Conservation (phyloP, 1,140 invertebrate species). For the Orchesella cincta region DNA sequence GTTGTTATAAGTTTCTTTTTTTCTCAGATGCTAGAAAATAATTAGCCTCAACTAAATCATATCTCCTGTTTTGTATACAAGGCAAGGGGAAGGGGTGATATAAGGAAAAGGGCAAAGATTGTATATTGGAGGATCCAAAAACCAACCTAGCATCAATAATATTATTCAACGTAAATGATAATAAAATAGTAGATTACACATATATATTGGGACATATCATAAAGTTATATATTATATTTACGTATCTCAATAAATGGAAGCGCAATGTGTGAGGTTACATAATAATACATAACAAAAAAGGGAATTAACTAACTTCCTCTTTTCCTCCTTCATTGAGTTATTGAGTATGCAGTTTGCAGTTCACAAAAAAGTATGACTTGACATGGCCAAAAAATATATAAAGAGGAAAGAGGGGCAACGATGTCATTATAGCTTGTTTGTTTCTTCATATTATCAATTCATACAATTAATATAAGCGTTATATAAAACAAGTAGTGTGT, state of each 20-base stretch:
- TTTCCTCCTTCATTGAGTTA: no score
- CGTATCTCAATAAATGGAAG: slow-evolving; percentile 27
- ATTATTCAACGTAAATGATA: slow-evolving; percentile 15
- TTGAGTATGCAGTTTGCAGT: background rate
- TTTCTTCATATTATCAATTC: slow-evolving; percentile 1
- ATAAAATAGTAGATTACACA: slow-evolving; percentile 4
- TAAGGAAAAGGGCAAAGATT: background rate
- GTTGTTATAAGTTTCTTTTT: no score
- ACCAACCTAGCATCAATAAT: background rate
- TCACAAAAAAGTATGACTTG: slow-evolving; percentile 5
- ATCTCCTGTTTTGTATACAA: background rate
- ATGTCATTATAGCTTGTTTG: no score
- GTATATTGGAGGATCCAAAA: background rate
- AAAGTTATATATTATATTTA: no score
- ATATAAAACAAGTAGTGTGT: slow-evolving; percentile 24
- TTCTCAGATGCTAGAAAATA: background rate
- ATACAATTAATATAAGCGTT: slow-evolving; percentile 17
- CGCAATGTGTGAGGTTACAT: slow-evolving; percentile 11
- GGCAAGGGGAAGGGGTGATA: background rate
- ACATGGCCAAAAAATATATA: no score
- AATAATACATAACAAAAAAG: background rate
- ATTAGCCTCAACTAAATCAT: slow-evolving; percentile 3
- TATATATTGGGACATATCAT: no score
- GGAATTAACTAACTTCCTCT: no score
- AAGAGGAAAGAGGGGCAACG: no score